Base-by-base conservation (phyloP, 2,797 vertebrate genomes). In the Melopsittacus undulatus region DNA sequence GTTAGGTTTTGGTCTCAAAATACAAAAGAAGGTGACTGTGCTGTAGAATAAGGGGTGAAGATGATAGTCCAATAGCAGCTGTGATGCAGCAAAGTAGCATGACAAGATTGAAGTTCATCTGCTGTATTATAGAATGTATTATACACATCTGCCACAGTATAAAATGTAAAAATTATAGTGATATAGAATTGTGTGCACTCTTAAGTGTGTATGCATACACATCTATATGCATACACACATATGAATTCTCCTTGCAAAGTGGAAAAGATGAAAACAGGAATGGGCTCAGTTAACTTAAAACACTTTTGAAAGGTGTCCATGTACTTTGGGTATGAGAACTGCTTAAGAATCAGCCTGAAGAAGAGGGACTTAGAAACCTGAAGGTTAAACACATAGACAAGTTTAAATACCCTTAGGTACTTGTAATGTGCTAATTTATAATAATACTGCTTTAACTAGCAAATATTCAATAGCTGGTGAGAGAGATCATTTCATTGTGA, bases 401-500 rank as follows among this genome's bases (percentile, higher is more conserved):
- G 61, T 62, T 76, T 70, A 87, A 91, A 95, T 90, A 94, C 72
- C 81, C 75, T 77, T 42, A 90, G 77, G 89, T 88, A 89, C 61
- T 79, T 17, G 27, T 95, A 96, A 78, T 89, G 93, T 89, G 93
- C 46, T 87, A 92, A 96, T 97, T 97, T 97, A 95, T 96, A 96
- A 96, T 93, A 95, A 95, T 96, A 95, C 79, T 95, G 87, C 90
- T 97, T 96, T 92, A 96, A 91, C 69, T 57, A 94, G 46, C 91
- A 84, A 95, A 84, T 94, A 94, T 95, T 97, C 95, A 83, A 34
- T 96, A 89, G 64, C 38, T 90, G 46, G 94, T 95, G 91, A 75
- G 42, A 95, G 92, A 97, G 95, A 92, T 95, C 27, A 72, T 87
- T 97, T 97, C 83, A 96, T 96, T 96, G 96, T 96, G 91, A 94